Evolutionary conservation across 2,113 vertebrate genomes (phyloP).

Genomic region (Pongo pygmaeus): DNA sequence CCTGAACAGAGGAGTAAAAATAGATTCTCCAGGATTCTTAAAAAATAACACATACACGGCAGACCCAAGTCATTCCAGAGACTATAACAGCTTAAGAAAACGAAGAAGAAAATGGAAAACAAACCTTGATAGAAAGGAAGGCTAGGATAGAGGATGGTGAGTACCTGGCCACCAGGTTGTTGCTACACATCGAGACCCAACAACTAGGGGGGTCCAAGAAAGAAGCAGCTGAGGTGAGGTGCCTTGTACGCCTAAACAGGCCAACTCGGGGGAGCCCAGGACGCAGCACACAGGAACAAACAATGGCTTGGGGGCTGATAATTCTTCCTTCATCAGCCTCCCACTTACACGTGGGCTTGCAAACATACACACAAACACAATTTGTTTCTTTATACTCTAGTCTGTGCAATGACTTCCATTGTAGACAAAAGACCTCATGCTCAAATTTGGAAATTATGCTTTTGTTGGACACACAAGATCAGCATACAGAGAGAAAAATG

Average conservation of each 20-base stretch:
- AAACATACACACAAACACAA: not conserved
- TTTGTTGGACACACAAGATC: not conserved
- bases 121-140: not conserved
- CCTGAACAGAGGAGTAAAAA: slow-evolving; percentile 66
- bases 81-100: not conserved
- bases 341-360: too few relatives aligned
- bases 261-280: not conserved
- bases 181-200: not conserved
- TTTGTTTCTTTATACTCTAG: not conserved
- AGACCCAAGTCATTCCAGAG: not conserved
- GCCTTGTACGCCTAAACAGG: not conserved
- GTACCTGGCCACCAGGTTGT: not conserved
- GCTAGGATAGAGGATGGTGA: not conserved
- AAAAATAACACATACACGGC: not conserved
- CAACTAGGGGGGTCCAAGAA: not conserved
- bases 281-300: fast-evolving
- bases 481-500: not conserved
- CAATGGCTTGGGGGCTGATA: fast-evolving
- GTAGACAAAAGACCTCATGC: not conserved
- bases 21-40: slow-evolving; percentile 20
- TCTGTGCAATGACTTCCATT: not conserved
- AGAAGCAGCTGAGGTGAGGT: not conserved
- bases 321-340: not conserved
- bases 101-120: not conserved
- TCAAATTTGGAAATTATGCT: not conserved